Percentiles rank a stretch among this genome's conserved stretches.
Conservation (phyloP, 2,113 vertebrate genomes). For the Irena cyanogastra region DNA sequence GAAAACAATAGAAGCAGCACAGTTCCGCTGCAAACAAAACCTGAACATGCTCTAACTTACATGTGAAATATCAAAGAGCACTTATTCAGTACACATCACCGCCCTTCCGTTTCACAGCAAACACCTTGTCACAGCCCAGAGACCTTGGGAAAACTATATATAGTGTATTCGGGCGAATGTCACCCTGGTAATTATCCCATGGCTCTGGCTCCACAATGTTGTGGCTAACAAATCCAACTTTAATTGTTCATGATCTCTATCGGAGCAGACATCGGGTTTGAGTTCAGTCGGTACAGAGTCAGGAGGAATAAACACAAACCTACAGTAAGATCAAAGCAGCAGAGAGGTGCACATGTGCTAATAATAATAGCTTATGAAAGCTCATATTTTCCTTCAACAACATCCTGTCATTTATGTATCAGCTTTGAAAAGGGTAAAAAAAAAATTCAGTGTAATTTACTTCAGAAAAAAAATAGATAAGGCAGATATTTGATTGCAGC, state of each 20-base stretch:
- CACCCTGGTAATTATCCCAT: background rate
- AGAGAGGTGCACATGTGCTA: slow-evolving; percentile 55
- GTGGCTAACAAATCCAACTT: slow-evolving; percentile 31
- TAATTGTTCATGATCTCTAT: slow-evolving; percentile 41
- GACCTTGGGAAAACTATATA: slow-evolving; percentile 39
- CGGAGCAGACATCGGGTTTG: background rate
- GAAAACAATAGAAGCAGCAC: slow-evolving; percentile 51
- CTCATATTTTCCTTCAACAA: slow-evolving; percentile 73
- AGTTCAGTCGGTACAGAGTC: background rate
- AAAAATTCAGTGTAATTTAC: slow-evolving; percentile 37
- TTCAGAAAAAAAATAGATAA: slow-evolving; percentile 10
- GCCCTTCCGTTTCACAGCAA: slow-evolving; percentile 62
- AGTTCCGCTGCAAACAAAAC: slow-evolving; percentile 38
- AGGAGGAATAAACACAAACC: slow-evolving; percentile 54
- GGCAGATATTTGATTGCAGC: slow-evolving; percentile 18
- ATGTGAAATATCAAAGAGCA: slow-evolving; percentile 38
- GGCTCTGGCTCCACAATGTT: background rate
- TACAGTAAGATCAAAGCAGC: slow-evolving; percentile 63
- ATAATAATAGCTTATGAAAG: slow-evolving; percentile 70
- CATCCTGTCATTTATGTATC: slow-evolving; percentile 75
- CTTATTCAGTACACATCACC: slow-evolving; percentile 39
- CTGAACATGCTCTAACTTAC: slow-evolving; percentile 1
- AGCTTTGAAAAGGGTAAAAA: slow-evolving; percentile 53
- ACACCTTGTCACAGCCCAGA: slow-evolving; percentile 49
- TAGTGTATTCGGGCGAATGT: background rate